These are phyloP conservation scores for Rhineura floridana DNA, from an alignment of 2,113 vertebrate genomes.

Conservation along the genomic window DNA sequence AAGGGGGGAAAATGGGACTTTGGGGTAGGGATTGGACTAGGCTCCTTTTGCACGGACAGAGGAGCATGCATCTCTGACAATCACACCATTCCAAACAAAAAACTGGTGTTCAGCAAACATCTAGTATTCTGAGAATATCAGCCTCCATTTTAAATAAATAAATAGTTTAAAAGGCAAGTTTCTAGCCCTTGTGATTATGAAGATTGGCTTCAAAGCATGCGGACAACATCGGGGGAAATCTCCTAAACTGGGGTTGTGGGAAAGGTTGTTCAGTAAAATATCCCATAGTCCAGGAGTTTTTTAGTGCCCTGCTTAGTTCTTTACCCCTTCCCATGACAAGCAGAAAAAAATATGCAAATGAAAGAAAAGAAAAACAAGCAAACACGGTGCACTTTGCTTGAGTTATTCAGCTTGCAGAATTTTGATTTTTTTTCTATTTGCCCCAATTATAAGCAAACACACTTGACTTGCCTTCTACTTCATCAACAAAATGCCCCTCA, in stretches of 20 bases:
- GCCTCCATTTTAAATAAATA: background rate
- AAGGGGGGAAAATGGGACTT: background rate
- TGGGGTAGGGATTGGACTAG: background rate
- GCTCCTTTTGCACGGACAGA: background rate
- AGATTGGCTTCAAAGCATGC: background rate
- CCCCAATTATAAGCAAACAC: background rate
- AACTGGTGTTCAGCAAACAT: background rate
- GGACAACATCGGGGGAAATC: background rate
- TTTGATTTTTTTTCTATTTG: background rate
- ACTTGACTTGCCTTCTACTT: background rate
- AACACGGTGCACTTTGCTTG: background rate
- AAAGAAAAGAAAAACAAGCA: background rate
- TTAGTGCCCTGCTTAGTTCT: background rate
- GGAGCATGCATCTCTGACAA: background rate
- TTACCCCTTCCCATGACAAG: background rate
- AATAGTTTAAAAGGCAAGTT: background rate
- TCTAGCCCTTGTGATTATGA: background rate
- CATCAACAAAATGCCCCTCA: background rate
- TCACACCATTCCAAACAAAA: background rate
- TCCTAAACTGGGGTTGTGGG: background rate
- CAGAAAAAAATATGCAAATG: background rate
- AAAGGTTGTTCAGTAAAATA: background rate
- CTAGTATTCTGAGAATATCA: background rate
- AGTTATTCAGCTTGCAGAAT: background rate
- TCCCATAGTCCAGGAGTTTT: background rate